phyloP scores from a whole-genome alignment of 1,140 invertebrate genomes.

The Drosophila arizonae region DNA sequence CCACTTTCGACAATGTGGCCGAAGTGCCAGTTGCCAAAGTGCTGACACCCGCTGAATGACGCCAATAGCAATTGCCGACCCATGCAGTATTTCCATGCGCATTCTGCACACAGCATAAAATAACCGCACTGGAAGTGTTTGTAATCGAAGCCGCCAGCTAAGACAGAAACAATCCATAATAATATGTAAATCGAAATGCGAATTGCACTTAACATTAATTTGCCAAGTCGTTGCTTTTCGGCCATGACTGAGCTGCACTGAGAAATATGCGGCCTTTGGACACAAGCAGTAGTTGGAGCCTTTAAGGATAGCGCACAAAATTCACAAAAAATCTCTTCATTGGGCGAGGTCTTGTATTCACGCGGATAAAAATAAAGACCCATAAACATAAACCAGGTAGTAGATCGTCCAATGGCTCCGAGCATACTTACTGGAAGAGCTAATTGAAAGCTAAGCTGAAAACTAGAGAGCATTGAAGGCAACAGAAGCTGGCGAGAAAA shows the following conservation, averaged over 20 bases:
- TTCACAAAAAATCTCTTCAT: too few species aligned
- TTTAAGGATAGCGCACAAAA: not conserved
- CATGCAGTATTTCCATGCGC: constrained; percentile 24
- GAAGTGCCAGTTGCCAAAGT: not conserved
- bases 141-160: constrained; percentile 12
- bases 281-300: not conserved
- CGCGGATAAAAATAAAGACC: not conserved
- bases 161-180: not conserved
- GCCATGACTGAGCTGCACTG: not conserved
- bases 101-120: constrained; percentile 30
- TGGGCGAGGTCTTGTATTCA: too few species aligned
- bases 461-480: too few species aligned
- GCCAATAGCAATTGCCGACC: constrained; percentile 21
- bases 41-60: constrained; percentile 28
- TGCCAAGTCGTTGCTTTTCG: not conserved
- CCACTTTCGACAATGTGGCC: constrained; percentile 2
- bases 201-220: constrained; percentile 3
- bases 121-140: constrained; percentile 4
- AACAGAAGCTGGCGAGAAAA: too few species aligned
- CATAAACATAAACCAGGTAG: too few species aligned
- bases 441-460: too few species aligned
- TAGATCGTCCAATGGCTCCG: too few species aligned
- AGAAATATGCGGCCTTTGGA: not conserved
- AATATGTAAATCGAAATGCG: not conserved
- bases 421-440: too few species aligned